Conservation (phyloP, 2,797 vertebrate genomes). For the Tragelaphus eurycerus region DNA sequence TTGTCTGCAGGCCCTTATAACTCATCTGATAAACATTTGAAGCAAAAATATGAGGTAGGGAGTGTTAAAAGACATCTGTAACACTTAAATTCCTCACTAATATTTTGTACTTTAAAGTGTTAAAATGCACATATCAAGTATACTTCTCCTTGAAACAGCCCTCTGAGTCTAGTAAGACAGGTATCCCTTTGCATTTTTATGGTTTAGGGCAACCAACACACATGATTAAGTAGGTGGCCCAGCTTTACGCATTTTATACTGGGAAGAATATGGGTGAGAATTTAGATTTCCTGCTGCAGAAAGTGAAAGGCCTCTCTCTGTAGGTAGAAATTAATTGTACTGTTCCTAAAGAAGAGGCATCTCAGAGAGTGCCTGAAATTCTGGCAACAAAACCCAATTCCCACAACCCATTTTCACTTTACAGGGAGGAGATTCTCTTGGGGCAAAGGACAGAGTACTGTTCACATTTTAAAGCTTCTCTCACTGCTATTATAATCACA, state of each 20-base stretch:
- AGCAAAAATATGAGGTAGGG: neutral
- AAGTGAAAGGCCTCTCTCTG: neutral
- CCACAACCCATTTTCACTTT: conserved; percentile 48
- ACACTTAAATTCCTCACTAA: neutral
- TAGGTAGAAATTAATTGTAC: conserved; percentile 13
- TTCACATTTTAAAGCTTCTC: neutral
- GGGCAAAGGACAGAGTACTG: neutral
- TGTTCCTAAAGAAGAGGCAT: neutral
- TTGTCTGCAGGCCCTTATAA: neutral
- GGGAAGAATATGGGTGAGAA: neutral
- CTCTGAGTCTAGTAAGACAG: neutral
- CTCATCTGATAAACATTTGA: neutral
- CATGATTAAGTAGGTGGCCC: neutral
- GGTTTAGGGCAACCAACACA: neutral
- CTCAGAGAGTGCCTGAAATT: neutral
- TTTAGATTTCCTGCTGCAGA: neutral
- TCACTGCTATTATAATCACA: neutral
- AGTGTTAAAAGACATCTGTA: neutral
- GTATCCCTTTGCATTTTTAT: neutral
- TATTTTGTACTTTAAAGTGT: neutral
- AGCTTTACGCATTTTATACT: neutral
- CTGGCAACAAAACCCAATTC: neutral
- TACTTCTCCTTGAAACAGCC: neutral
- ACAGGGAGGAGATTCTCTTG: neutral
- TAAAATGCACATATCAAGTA: conserved; percentile 9